phyloP scores from a whole-genome alignment of 1,140 invertebrate species.

The Triops longicaudatus region DNA sequence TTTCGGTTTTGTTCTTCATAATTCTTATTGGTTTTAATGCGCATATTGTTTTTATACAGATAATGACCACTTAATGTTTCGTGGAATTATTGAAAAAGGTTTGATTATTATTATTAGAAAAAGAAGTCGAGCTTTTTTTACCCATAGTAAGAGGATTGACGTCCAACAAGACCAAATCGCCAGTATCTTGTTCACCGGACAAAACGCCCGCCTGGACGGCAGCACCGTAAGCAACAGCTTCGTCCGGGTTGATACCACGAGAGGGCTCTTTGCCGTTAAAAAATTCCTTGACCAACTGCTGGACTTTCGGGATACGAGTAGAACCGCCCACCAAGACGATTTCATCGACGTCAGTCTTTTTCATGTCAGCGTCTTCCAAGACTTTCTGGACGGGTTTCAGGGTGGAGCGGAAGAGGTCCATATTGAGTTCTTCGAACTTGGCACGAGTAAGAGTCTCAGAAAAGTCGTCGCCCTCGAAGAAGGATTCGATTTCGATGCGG shows the following conservation, averaged over 20 bases:
- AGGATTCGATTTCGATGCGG: conserved; percentile 97
- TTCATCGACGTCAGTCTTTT: conserved; percentile 97
- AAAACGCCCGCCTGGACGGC: conserved; percentile 91
- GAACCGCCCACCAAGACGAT: conserved; percentile 98
- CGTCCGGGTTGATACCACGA: conserved; percentile 96
- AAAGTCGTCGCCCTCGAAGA: conserved; percentile 99
- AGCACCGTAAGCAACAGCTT: conserved; percentile 95
- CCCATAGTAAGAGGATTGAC: conserved; percentile 98
- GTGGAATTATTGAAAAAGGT: too few relatives aligned
- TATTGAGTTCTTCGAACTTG: conserved; percentile 99
- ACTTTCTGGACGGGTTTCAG: conserved; percentile 98
- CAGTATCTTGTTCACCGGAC: conserved; percentile 83
- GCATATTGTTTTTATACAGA: too few relatives aligned
- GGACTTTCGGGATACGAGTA: conserved; percentile 97
- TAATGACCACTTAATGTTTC: too few relatives aligned
- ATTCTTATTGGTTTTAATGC: too few relatives aligned
- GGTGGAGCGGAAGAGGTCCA: conserved; percentile 97
- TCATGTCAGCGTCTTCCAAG: conserved; percentile 96
- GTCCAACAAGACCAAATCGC: conserved; percentile 92
- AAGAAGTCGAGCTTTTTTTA: too few relatives aligned
- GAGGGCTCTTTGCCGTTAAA: conserved; percentile 97
- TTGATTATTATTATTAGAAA: too few relatives aligned
- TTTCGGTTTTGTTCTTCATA: too few relatives aligned
- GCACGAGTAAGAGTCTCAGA: conserved; percentile 97
- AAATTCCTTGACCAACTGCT: conserved; percentile 97